Evolutionary conservation across 2,113 vertebrate species (phyloP).

Genomic region (Numenius arquata): DNA sequence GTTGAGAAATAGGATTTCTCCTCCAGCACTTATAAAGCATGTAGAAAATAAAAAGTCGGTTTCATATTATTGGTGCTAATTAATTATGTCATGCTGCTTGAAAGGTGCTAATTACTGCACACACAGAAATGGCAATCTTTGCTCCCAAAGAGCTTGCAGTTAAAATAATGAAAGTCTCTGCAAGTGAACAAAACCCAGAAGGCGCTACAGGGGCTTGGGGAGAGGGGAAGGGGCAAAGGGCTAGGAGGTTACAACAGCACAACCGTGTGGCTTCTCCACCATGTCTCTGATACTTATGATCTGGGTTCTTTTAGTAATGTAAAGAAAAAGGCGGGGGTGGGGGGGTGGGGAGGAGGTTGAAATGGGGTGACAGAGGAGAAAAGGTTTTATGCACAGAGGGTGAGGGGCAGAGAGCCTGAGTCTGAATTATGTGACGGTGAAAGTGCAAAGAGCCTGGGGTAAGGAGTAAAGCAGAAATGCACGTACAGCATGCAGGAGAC

Average conservation of each 20-base stretch:
- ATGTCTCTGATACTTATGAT: neutral
- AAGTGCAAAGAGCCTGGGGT: neutral
- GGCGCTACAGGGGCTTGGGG: neutral
- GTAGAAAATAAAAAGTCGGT: neutral
- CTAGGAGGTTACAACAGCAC: neutral
- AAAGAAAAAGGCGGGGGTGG: neutral
- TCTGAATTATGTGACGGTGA: neutral
- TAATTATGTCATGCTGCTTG: neutral
- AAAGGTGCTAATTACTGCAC: neutral
- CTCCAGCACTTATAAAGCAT: neutral
- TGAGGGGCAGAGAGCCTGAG: neutral
- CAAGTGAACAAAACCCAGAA: neutral
- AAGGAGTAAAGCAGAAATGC: neutral
- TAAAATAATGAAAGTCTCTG: neutral
- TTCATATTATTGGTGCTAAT: neutral
- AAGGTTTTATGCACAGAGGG: neutral
- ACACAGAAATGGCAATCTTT: neutral
- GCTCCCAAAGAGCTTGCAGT: neutral
- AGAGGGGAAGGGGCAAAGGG: neutral
- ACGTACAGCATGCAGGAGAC: neutral
- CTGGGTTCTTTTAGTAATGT: neutral
- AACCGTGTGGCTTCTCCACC: neutral
- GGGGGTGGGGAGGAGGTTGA: neutral
- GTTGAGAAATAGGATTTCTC: neutral
- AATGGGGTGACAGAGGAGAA: neutral